Conservation (phyloP, 2,113 vertebrate genomes). For the Myocastor coypus region DNA sequence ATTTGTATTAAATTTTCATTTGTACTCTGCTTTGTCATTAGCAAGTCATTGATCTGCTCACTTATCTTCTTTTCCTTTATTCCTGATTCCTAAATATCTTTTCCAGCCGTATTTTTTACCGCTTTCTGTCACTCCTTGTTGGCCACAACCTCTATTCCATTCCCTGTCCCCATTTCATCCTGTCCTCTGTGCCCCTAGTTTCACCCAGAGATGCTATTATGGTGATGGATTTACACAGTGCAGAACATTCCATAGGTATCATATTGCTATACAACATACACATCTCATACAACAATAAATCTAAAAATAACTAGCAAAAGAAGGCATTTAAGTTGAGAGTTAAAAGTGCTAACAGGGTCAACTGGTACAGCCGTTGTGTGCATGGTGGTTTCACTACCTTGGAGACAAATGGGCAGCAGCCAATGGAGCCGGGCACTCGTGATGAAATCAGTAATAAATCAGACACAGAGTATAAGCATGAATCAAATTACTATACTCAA, state of each 20-base stretch:
- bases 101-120: background rate
- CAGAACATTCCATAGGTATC: conserved; percentile 81
- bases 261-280: conserved; percentile 80
- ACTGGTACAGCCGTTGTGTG: conserved; percentile 80
- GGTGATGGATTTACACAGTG: conserved; percentile 81
- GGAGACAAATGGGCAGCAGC: conserved; percentile 81
- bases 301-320: conserved; percentile 84
- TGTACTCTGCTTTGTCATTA: background rate
- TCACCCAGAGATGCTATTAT: conserved; percentile 82
- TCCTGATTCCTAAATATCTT: conserved; percentile 21
- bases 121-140: conserved; percentile 43
- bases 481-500: conserved; percentile 83
- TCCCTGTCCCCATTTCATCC: conserved; percentile 69
- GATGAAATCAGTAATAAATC: conserved; percentile 84
- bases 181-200: conserved; percentile 79
- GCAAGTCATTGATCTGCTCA: background rate
- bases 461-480: conserved; percentile 82
- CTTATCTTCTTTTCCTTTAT: background rate
- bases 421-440: conserved; percentile 77
- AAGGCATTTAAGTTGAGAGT: conserved; percentile 81
- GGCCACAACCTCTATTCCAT: conserved; percentile 34
- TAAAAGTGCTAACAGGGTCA: conserved; percentile 83
- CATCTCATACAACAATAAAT: conserved; percentile 82
- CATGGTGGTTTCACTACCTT: conserved; percentile 82
- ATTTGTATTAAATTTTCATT: conserved; percentile 17